Evolutionary conservation across 2,888 invertebrate species (phyloP).

Genomic region (Hydrotaea diabolus): DNA sequence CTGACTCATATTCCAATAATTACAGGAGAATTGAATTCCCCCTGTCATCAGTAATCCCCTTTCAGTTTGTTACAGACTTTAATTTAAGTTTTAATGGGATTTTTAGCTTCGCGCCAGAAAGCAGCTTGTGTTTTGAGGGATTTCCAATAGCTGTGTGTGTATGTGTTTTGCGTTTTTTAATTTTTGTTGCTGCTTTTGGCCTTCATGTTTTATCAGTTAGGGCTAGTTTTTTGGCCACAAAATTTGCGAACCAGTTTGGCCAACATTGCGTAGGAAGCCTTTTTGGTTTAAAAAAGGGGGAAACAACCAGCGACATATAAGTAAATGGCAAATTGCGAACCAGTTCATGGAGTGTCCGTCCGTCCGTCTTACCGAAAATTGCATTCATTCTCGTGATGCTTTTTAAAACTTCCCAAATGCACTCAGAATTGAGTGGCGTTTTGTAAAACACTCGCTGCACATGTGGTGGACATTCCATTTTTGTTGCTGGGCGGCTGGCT

Average conservation of each 20-base stretch:
- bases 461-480: slow-evolving; percentile 24
- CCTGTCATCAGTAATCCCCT: not conserved
- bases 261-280: slow-evolving; percentile 10
- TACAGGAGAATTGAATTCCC: no score
- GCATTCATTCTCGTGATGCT: slow-evolving; percentile 12
- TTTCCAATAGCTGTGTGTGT: no score
- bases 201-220: not conserved
- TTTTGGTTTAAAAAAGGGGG: not conserved
- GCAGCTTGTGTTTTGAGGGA: not conserved
- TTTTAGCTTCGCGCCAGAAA: not conserved
- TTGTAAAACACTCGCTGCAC: not conserved
- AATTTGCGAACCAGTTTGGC: not conserved
- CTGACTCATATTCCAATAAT: no score
- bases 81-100: not conserved
- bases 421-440: not conserved
- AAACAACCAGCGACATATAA: not conserved
- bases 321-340: not conserved
- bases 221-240: slow-evolving; percentile 8
- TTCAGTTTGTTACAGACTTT: not conserved
- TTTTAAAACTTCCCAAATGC: not conserved
- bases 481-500: no score
- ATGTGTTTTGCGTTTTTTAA: no score
- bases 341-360: not conserved
- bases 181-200: not conserved
- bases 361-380: not conserved